Evolutionary conservation across 2,797 vertebrate genomes (phyloP).

Genomic region (Molossus alvarezi): DNA sequence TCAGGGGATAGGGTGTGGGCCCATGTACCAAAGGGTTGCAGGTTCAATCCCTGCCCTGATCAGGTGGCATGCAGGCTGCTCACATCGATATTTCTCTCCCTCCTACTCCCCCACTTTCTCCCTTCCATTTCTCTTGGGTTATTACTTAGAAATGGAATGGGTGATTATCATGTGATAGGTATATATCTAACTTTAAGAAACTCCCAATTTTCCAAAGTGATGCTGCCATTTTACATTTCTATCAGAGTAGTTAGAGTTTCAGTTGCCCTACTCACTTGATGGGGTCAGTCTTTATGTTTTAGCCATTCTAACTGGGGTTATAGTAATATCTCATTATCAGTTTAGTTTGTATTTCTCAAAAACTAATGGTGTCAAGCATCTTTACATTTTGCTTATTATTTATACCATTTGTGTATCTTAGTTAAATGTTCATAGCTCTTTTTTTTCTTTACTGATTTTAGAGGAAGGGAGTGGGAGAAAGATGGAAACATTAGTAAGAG

Average conservation of each 20-base stretch:
- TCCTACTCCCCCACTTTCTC: too few species aligned
- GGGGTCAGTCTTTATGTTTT: too few species aligned
- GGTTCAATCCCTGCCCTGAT: too few species aligned
- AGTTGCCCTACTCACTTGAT: background rate
- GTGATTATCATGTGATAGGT: background rate
- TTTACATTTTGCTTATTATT: background rate
- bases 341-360: background rate
- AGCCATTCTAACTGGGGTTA: too few species aligned
- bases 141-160: background rate
- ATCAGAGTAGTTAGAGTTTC: background rate
- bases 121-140: background rate
- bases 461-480: too few species aligned
- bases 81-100: too few species aligned
- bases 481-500: too few species aligned
- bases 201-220: background rate
- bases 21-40: too few species aligned
- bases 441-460: background rate
- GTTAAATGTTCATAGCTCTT: too few species aligned
- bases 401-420: background rate
- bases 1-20: too few species aligned
- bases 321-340: background rate
- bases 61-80: too few species aligned
- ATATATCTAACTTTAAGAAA: background rate
- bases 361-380: background rate
- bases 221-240: background rate